Conservation (phyloP, 2,797 vertebrate genomes). For the Protonibea diacanthus region DNA sequence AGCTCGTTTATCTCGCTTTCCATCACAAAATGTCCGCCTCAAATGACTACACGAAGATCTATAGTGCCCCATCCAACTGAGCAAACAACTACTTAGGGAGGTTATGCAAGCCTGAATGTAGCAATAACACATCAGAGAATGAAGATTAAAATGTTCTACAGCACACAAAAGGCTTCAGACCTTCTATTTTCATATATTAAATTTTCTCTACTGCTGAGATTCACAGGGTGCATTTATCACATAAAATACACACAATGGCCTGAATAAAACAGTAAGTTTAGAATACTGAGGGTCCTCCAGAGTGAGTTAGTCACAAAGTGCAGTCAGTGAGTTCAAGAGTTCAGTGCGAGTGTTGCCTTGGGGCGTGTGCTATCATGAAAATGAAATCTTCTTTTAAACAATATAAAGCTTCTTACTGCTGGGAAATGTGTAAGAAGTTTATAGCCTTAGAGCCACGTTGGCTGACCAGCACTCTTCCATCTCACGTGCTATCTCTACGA, state of each 20-base stretch:
- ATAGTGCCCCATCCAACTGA: neutral
- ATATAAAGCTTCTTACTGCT: constrained; percentile 14
- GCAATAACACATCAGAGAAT: constrained; percentile 6
- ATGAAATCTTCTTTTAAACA: constrained; percentile 45
- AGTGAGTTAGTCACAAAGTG: constrained; percentile 38
- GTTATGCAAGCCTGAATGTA: neutral
- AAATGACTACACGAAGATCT: neutral
- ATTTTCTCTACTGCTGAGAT: constrained; percentile 13
- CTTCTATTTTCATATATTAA: neutral
- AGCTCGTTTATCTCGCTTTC: constrained; percentile 4
- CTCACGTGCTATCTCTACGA: neutral
- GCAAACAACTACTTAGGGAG: neutral
- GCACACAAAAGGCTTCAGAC: neutral
- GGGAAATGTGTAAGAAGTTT: constrained; percentile 11
- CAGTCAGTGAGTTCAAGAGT: constrained; percentile 54
- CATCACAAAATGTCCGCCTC: constrained; percentile 6
- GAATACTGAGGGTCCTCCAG: constrained; percentile 1
- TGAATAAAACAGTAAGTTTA: constrained; percentile 22
- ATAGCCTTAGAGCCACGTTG: neutral
- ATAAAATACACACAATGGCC: constrained; percentile 14
- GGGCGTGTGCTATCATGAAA: constrained; percentile 31
- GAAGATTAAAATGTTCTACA: constrained; percentile 7
- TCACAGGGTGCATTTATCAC: constrained; percentile 22
- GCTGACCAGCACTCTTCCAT: no score
- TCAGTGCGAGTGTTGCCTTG: constrained; percentile 42